Conservation (phyloP, 2,888 invertebrate genomes). For the Epiperipatus broadwayi region DNA sequence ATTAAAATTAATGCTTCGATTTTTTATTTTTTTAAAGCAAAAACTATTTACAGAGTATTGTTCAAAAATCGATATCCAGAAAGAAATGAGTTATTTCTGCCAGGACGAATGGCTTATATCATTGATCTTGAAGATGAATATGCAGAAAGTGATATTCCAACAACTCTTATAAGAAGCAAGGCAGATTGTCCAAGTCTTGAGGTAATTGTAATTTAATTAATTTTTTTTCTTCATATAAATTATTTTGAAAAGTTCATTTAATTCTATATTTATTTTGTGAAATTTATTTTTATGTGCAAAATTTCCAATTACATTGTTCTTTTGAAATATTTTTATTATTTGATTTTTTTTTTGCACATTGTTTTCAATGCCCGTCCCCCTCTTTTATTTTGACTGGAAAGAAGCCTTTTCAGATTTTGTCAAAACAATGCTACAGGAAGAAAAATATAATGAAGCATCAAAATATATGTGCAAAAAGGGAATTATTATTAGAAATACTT, state of each 20-base stretch:
- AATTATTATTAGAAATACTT: too few species aligned
- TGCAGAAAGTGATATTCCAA: constrained; percentile 77
- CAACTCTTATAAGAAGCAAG: constrained; percentile 75
- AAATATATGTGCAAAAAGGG: too few species aligned
- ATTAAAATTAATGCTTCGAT: not conserved
- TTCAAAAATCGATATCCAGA: constrained; percentile 39
- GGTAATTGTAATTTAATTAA: constrained; percentile 21
- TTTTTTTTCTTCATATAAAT: not conserved
- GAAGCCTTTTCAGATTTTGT: too few species aligned
- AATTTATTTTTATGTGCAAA: too few species aligned
- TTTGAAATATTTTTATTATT: constrained; percentile 3
- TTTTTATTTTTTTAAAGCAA: constrained; percentile 20
- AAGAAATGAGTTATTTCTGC: constrained; percentile 74
- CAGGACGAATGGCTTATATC: constrained; percentile 94
- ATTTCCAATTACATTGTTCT: too few species aligned
- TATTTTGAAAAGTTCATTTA: not conserved
- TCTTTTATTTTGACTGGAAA: too few species aligned
- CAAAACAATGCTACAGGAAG: too few species aligned
- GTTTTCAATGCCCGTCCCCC: too few species aligned
- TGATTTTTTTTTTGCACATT: constrained; percentile 12
- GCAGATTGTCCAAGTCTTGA: constrained; percentile 60
- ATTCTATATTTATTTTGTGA: not conserved
- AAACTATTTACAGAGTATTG: constrained; percentile 39
- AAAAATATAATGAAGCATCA: too few species aligned
- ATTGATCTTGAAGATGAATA: constrained; percentile 76